A percentile compares a stretch with the other conserved stretches of the same genome.
Conservation (phyloP, 2,888 invertebrate genomes). For the Trichogramma evanescens region DNA sequence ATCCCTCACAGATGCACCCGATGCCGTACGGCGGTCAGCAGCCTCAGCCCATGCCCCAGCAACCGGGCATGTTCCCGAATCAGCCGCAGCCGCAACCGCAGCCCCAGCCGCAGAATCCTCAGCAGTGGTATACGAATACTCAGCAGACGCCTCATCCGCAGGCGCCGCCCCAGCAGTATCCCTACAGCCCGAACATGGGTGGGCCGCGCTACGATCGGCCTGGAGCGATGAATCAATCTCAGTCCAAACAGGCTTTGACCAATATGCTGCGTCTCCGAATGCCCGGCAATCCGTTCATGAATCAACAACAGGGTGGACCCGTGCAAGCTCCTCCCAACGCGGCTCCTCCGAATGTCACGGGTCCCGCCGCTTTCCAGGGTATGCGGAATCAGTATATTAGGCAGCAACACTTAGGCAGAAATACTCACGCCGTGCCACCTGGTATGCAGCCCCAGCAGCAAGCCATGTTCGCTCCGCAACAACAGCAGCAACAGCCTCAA, state of each 20-base stretch:
- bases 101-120: constrained; percentile 29
- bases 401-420: constrained; percentile 43
- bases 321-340: constrained; percentile 15
- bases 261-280: constrained; percentile 76
- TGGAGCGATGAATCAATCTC: constrained; percentile 52
- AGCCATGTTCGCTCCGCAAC: constrained; percentile 47
- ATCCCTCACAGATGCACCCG: constrained; percentile 36
- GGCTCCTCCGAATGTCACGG: constrained; percentile 36
- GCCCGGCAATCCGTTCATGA: constrained; percentile 53
- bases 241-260: constrained; percentile 78
- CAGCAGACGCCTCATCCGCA: constrained; percentile 39
- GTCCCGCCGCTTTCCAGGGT: constrained; percentile 41
- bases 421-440: constrained; percentile 34
- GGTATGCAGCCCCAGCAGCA: constrained; percentile 23
- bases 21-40: constrained; percentile 40
- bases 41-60: constrained; percentile 41
- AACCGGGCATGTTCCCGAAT: constrained; percentile 45
- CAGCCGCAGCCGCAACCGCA: constrained; percentile 47
- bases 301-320: constrained; percentile 34
- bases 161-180: constrained; percentile 44
- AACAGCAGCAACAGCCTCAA: constrained; percentile 47
- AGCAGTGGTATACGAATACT: constrained; percentile 43
- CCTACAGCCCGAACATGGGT: constrained; percentile 49
- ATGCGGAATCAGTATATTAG: constrained; percentile 48
- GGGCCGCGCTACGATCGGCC: constrained; percentile 47